Conservation (phyloP, 1,140 invertebrate species). For the Rhizoglyphus robini region DNA sequence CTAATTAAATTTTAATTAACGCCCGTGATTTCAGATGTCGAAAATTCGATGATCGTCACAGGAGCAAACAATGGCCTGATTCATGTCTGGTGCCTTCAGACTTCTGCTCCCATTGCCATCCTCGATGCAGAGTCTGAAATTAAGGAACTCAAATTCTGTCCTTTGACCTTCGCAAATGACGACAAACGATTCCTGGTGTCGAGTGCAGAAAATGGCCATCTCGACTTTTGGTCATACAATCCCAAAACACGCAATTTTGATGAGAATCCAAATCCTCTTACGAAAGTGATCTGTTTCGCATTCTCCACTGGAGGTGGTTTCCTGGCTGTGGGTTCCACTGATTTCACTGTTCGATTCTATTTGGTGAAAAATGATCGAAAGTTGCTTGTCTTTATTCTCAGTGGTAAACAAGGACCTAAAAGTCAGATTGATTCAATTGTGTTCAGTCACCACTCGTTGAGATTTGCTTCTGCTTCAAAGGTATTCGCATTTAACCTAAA, state of each 20-base stretch:
- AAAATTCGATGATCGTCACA: slow-evolving; percentile 78
- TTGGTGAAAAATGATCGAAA: no score
- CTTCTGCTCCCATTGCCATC: slow-evolving; percentile 60
- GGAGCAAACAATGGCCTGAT: slow-evolving; percentile 67
- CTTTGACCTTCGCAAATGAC: slow-evolving; percentile 7
- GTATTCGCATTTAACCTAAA: no score
- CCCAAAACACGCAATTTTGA: slow-evolving; percentile 35
- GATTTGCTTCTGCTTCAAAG: slow-evolving; percentile 88
- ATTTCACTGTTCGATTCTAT: slow-evolving; percentile 87
- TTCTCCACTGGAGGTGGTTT: slow-evolving; percentile 89
- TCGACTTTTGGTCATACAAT: slow-evolving; percentile 74
- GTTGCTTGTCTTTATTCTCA: no score
- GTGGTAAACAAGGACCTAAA: no score
- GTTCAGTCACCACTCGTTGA: slow-evolving; percentile 73
- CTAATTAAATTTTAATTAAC: no score
- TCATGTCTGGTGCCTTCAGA: slow-evolving; percentile 81
- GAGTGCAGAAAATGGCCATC: slow-evolving; percentile 86
- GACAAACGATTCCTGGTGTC: slow-evolving; percentile 62
- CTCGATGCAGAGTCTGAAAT: slow-evolving; percentile 77
- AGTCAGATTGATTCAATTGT: slow-evolving; percentile 90
- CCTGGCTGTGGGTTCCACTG: slow-evolving; percentile 80
- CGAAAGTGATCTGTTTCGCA: slow-evolving; percentile 88
- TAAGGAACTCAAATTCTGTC: slow-evolving; percentile 54
- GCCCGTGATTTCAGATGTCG: no score
- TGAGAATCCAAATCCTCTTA: slow-evolving; percentile 72